These are phyloP conservation scores for Eupeodes luniger DNA, from an alignment of 2,888 invertebrate species.

Conservation along the genomic window DNA sequence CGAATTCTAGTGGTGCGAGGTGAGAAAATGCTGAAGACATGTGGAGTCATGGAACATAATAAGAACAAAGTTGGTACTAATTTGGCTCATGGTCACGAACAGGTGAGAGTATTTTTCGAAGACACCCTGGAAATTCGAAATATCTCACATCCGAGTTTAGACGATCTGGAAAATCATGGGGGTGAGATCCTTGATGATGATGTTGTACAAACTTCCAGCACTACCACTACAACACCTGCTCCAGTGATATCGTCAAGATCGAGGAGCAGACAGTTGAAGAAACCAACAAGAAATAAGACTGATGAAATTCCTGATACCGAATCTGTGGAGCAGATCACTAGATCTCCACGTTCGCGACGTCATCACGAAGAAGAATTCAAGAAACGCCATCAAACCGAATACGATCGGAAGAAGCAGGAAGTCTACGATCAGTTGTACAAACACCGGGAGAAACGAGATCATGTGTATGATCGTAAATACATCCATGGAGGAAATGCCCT, in stretches of 20 bases:
- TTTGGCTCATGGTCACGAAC: conserved; percentile 83
- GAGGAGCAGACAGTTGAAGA: conserved; percentile 78
- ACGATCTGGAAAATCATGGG: conserved; percentile 82
- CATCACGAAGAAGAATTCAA: conserved; percentile 31
- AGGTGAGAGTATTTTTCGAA: conserved; percentile 86
- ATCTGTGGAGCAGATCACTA: conserved; percentile 3
- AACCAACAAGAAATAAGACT: conserved; percentile 67
- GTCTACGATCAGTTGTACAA: conserved; percentile 81
- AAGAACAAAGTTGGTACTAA: conserved; percentile 87
- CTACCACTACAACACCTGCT: conserved; percentile 29
- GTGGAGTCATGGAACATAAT: conserved; percentile 90
- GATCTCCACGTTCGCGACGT: conserved; percentile 43
- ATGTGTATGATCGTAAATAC: conserved; percentile 89
- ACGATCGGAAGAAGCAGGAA: conserved; percentile 78
- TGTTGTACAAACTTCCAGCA: conserved; percentile 34
- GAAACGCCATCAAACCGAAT: conserved; percentile 46
- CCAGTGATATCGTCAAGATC: conserved; percentile 65
- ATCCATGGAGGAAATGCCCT: conserved; percentile 90
- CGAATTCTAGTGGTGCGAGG: conserved; percentile 93
- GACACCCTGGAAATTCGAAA: conserved; percentile 85
- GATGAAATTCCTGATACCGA: conserved; percentile 33
- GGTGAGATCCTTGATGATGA: conserved; percentile 81
- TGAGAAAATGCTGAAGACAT: conserved; percentile 90
- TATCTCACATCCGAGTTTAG: conserved; percentile 62
- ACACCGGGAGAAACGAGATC: conserved; percentile 81